Conservation (phyloP, 1,140 invertebrate species). For the Campodea augens region DNA sequence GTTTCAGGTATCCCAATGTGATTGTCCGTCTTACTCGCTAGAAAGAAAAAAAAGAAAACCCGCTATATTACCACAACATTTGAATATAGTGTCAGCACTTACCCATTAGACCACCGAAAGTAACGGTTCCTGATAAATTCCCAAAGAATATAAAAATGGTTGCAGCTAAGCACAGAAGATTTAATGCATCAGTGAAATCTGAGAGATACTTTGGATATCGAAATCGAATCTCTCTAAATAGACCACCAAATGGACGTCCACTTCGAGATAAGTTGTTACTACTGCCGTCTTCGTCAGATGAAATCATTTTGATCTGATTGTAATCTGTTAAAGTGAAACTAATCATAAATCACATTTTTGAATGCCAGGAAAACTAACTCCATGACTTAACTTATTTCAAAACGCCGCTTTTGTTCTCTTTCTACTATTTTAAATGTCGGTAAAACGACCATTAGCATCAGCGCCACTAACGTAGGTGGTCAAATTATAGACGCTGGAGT, state of each 20-base stretch:
- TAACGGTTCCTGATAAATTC: conserved; percentile 79
- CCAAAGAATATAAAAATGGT: conserved; percentile 95
- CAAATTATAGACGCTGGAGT: too few relatives aligned
- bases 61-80: too few relatives aligned
- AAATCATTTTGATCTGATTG: conserved; percentile 10
- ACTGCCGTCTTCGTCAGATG: conserved; percentile 70
- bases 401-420: too few relatives aligned
- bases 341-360: too few relatives aligned
- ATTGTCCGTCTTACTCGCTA: conserved; percentile 68
- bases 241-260: conserved; percentile 57
- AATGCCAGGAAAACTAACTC: too few relatives aligned
- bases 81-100: too few relatives aligned
- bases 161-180: conserved; percentile 66
- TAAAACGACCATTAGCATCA: too few relatives aligned
- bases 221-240: conserved; percentile 68
- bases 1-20: conserved; percentile 86
- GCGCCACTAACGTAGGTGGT: too few relatives aligned
- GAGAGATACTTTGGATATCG: conserved; percentile 69
- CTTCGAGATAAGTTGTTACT: conserved; percentile 91
- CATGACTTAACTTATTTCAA: too few relatives aligned
- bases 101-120: conserved; percentile 74
- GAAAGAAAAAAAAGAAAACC: conserved; percentile 15
- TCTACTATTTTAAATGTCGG: too few relatives aligned
- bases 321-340: too few relatives aligned
- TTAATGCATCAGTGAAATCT: conserved; percentile 72